A percentile compares a stretch with the other conserved stretches of the same genome.
phyloP scores from a whole-genome alignment of 2,113 vertebrate species.

The Pseudopodoces humilis region DNA sequence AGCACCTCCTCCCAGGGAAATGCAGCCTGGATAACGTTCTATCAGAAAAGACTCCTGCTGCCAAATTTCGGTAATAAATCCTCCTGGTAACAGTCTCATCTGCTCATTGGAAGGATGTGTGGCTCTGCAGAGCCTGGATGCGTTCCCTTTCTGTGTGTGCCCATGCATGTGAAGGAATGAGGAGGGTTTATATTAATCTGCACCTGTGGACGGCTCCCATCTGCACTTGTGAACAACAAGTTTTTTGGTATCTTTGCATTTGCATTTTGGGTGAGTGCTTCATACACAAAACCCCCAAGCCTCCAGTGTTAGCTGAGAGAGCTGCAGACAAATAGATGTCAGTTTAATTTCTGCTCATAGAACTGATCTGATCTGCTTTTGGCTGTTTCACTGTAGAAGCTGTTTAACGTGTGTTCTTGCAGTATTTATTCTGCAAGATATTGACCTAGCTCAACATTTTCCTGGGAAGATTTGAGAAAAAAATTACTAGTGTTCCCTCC shows the following conservation, averaged over 20 bases:
- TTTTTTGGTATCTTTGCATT: not conserved
- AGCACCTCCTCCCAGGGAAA: slow-evolving; percentile 35
- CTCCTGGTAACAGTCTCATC: not conserved
- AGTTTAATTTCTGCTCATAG: not conserved
- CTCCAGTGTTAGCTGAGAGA: not conserved
- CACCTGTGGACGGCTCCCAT: slow-evolving; percentile 46
- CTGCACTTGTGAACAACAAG: slow-evolving; percentile 7
- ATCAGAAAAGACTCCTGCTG: not conserved
- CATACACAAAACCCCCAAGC: not conserved
- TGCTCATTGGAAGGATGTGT: not conserved
- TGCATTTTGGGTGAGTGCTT: not conserved
- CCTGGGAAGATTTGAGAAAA: not conserved
- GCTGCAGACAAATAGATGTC: not conserved
- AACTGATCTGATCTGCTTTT: not conserved
- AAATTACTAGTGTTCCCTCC: not conserved
- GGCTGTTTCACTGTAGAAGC: not conserved
- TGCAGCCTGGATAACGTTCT: not conserved
- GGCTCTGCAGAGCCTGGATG: not conserved
- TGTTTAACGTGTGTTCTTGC: not conserved
- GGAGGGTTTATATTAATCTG: not conserved
- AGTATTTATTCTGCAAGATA: not conserved
- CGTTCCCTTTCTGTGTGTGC: not conserved
- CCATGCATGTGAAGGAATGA: not conserved
- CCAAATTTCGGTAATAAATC: not conserved
- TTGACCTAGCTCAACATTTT: not conserved